These are phyloP conservation scores for Xestia xanthographa DNA, from an alignment of 2,888 invertebrate species.

Conservation along the genomic window DNA sequence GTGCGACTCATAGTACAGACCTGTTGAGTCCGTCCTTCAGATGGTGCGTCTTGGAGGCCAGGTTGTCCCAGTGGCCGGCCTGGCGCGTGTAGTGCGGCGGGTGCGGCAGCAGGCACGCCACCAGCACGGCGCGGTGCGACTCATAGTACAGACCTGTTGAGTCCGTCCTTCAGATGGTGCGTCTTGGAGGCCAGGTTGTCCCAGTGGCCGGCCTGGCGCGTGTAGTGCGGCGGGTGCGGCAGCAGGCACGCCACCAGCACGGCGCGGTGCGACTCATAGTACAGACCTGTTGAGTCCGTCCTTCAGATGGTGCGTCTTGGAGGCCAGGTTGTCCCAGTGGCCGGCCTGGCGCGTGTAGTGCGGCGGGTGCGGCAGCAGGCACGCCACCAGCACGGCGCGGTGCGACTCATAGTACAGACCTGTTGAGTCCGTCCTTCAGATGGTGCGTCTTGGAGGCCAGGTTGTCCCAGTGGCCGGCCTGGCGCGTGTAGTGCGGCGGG, in stretches of 20 bases:
- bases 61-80: too few relatives aligned
- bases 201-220: conserved; percentile 99
- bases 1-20: too few relatives aligned
- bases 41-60: too few relatives aligned
- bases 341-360: conserved; percentile 96
- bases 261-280: too few relatives aligned
- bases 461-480: conserved; percentile 99
- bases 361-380: too few relatives aligned
- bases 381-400: too few relatives aligned
- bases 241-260: conserved; percentile 91
- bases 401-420: conserved; percentile 50
- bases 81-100: too few relatives aligned
- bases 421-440: conserved; percentile 98
- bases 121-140: too few relatives aligned
- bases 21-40: too few relatives aligned
- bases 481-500: conserved; percentile 98
- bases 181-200: conserved; percentile 96
- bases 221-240: conserved; percentile 99
- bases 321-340: conserved; percentile 97
- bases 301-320: conserved; percentile 97
- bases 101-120: too few relatives aligned
- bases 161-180: conserved; percentile 98
- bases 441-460: conserved; percentile 96
- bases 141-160: conserved; percentile 90
- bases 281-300: conserved; percentile 94